Evolutionary conservation across 2,888 invertebrate species (phyloP), one percentile per base, ranked within the genome.

Genomic region (Empis stercorea): DNA sequence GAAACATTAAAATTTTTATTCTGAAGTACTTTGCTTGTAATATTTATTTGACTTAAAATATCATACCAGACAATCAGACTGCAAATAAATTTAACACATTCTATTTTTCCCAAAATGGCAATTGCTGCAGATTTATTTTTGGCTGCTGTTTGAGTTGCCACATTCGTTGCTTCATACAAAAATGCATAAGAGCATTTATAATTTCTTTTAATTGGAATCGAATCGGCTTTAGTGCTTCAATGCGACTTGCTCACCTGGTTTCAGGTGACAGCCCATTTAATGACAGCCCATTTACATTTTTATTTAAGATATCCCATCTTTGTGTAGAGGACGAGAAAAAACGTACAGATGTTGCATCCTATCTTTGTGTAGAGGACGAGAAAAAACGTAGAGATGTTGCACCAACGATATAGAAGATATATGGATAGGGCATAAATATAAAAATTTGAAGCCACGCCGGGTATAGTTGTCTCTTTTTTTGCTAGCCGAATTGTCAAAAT

Each of bases 261-360:
- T 41, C 42, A 27, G 42, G 15, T 9, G 42, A n/a, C n/a, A n/a
- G n/a, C n/a, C n/a, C n/a, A n/a, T n/a, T n/a, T n/a, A n/a, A n/a
- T n/a, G n/a, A 48, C 20, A 48, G 42, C 13, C 30, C 17, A 30
- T 40, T 32, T 23, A 37, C 44, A 41, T 43, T 30, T 20, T 27
- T 36, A 16, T 45, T 45, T 38, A 53, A 46, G 43, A 46, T 30
- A 17, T 38, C 20, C 50, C 54, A 54, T 32, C 50, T 48, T 41
- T 57, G 50, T 42, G 52, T 52, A 37, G 56, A 57, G 36, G 48
- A 44, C 36, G 55, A 56, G 52, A 61, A 50, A 54, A 59, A 37
- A 39, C 32, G 48, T 52, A 59, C 27, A 58, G n/a, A n/a, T n/a
- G n/a, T n/a, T n/a, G n/a, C n/a, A n/a, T n/a, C n/a, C n/a, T n/a